phyloP scores from a whole-genome alignment of 1,140 invertebrate species.

The Heliconius hewitsoni region DNA sequence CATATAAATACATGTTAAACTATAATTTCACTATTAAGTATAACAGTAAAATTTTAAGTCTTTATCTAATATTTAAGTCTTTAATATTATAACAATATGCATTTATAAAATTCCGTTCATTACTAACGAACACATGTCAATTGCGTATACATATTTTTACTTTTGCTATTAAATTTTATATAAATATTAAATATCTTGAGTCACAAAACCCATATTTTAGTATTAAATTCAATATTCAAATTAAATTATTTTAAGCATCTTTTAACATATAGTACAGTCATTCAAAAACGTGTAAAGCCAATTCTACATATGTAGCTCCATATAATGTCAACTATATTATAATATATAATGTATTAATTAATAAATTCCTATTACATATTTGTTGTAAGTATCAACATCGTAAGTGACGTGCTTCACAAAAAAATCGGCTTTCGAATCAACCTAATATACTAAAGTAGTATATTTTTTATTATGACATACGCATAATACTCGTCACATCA shows the following conservation, averaged over 20 bases:
- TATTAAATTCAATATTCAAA: too few relatives aligned
- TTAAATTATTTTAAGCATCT: neutral
- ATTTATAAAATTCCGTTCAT: neutral
- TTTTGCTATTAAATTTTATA: neutral
- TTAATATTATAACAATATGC: neutral
- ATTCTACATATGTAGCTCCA: neutral
- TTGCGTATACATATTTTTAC: neutral
- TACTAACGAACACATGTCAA: neutral
- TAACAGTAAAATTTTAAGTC: neutral
- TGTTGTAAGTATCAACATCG: constrained; percentile 15
- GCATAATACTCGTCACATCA: too few relatives aligned
- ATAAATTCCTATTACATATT: constrained; percentile 3
- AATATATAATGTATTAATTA: neutral
- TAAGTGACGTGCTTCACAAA: constrained; percentile 10
- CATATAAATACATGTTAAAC: neutral
- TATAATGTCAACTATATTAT: neutral
- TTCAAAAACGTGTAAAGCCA: neutral
- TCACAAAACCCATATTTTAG: too few relatives aligned
- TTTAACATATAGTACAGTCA: neutral
- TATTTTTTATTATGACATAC: too few relatives aligned
- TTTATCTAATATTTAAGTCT: neutral
- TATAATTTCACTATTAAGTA: neutral
- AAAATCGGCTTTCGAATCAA: neutral
- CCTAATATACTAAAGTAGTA: too few relatives aligned
- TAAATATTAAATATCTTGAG: neutral